Evolutionary conservation across 2,113 vertebrate genomes (phyloP).

Genomic region (Bothrops jararaca): DNA sequence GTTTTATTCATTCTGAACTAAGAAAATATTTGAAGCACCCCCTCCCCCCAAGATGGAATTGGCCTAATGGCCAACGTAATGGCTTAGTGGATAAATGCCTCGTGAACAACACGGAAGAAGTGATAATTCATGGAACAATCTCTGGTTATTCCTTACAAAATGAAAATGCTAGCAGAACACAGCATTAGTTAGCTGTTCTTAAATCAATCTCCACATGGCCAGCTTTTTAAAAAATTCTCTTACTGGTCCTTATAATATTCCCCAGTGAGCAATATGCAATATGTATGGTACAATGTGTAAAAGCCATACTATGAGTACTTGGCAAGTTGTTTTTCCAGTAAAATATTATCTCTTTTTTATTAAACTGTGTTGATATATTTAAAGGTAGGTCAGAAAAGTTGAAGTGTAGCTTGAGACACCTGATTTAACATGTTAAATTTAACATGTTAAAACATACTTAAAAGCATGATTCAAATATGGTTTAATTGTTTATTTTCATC

Average conservation of each 20-base stretch:
- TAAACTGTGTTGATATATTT: conserved; percentile 1
- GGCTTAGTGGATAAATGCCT: not conserved
- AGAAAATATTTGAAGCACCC: not conserved
- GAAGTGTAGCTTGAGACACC: conserved; percentile 1
- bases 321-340: not conserved
- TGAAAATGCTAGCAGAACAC: not conserved
- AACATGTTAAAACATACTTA: not conserved
- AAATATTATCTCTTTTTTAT: not conserved
- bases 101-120: not conserved
- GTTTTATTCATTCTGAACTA: not conserved
- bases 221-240: not conserved
- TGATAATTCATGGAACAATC: not conserved
- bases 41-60: too few species aligned
- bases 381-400: not conserved
- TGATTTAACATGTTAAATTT: not conserved
- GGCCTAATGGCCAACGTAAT: not conserved
- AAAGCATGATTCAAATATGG: conserved; percentile 4
- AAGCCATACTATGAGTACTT: not conserved
- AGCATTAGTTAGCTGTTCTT: conserved; percentile 3
- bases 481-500: conserved; percentile 9
- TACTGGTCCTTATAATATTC: not conserved
- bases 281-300: not conserved
- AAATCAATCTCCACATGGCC: not conserved
- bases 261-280: not conserved
- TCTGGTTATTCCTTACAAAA: not conserved